Evolutionary conservation across 2,797 vertebrate species (phyloP).

Genomic region (Staurois parvus): DNA sequence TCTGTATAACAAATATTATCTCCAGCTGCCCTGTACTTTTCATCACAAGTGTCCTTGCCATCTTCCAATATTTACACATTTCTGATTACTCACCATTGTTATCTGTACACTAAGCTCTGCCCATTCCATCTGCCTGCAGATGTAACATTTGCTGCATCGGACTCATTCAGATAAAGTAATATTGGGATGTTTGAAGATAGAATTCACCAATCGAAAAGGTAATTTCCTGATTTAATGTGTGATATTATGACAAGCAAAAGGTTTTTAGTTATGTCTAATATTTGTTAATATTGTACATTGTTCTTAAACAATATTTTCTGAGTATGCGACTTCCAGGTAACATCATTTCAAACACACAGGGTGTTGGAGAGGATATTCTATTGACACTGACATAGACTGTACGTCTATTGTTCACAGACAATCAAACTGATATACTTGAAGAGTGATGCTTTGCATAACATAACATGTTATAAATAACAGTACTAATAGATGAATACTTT

Average conservation of each 20-base stretch:
- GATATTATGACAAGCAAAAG: neutral
- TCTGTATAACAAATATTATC: neutral
- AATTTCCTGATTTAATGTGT: neutral
- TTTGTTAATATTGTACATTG: too few relatives aligned
- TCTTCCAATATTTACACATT: slow-evolving; percentile 12
- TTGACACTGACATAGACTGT: neutral
- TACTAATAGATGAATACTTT: too few relatives aligned
- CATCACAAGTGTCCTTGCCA: neutral
- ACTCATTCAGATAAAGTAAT: neutral
- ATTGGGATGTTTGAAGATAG: neutral
- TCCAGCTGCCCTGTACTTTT: neutral
- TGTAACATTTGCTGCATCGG: neutral
- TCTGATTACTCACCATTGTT: neutral
- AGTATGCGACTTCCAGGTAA: too few relatives aligned
- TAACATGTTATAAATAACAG: too few relatives aligned
- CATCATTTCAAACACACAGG: too few relatives aligned
- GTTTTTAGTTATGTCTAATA: neutral
- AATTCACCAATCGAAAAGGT: neutral
- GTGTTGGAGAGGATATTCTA: too few relatives aligned
- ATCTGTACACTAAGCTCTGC: slow-evolving; percentile 13
- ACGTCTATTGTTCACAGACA: too few relatives aligned
- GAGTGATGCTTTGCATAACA: too few relatives aligned
- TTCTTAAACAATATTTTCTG: too few relatives aligned
- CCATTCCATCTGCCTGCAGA: slow-evolving; percentile 18
- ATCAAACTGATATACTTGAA: too few relatives aligned